Percentiles rank a stretch among this genome's conserved stretches.
These are phyloP conservation scores for Phrynosoma blainvillii DNA, from an alignment of 2,113 vertebrate genomes.

Conservation along the genomic window DNA sequence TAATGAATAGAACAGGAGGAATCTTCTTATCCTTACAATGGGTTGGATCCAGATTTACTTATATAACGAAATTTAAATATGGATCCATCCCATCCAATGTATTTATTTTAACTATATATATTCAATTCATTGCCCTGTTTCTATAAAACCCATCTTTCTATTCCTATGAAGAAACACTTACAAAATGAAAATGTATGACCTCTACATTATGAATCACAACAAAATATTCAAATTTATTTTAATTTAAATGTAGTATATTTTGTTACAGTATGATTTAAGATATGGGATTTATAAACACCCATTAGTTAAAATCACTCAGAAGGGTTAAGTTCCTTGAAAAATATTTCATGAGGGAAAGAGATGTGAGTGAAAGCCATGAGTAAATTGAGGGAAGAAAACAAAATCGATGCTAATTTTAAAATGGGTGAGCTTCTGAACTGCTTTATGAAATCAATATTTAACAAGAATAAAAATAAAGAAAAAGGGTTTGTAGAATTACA, in stretches of 20 bases:
- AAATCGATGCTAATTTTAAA: conserved; percentile 70
- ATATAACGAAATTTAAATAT: too few species aligned
- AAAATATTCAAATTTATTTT: background rate
- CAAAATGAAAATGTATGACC: background rate
- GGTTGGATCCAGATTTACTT: background rate
- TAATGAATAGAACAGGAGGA: background rate
- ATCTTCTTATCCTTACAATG: background rate
- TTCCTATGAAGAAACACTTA: background rate
- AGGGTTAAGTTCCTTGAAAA: conserved; percentile 31
- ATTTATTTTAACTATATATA: background rate
- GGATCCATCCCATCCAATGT: background rate
- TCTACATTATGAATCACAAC: background rate
- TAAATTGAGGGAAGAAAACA: conserved; percentile 59
- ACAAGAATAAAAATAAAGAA: conserved; percentile 62
- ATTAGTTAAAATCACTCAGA: conserved; percentile 8
- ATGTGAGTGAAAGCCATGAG: conserved; percentile 44
- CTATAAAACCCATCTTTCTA: background rate
- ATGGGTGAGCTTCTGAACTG: conserved; percentile 61
- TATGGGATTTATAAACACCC: background rate
- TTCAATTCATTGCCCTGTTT: background rate
- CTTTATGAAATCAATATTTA: conserved; percentile 66
- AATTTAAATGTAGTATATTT: background rate
- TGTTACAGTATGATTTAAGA: background rate
- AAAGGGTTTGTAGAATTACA: conserved; percentile 51
- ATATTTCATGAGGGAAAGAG: conserved; percentile 43